Base-by-base conservation (phyloP, 37 sponge, comb jelly and placozoan genomes). In the Halichondria panicea region DNA sequence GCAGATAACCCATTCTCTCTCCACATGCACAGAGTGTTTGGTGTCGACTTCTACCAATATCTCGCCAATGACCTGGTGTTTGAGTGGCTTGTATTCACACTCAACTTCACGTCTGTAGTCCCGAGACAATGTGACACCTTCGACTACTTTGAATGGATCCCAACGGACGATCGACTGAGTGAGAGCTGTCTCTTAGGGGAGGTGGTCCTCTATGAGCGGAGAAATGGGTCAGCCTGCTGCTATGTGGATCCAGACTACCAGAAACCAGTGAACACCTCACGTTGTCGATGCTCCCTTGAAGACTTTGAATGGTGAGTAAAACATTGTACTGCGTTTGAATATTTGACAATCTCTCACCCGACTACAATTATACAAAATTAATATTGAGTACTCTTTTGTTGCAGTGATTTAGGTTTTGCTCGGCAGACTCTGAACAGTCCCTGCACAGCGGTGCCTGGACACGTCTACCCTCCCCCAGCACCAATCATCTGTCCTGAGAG, bases 391-490 rank as follows among this genome's bases (percentile, higher is more conserved):
- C 52, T 65, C 43, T 11, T 67, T 2, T 66, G 34, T 13, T 68
- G 42, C 55, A 86, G 90, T 70, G 91, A 89, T 63, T 59, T 63
- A 66, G 86, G 86, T 6, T 89, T 80, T 80, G 80, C 79, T 62
- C 72, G 76, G 54, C 30, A 42, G 59, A 54, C 18, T 55, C n/a
- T 81, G 38, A 59, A 75, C 52, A 25, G 68, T 40, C 77, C 81
- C 40, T 87, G 88, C 42, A 36, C 56, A 35, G 72, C 70, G 12
- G 54, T 77, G 34, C 63, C 67, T 42, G 70, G 71, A 24, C 46
- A 52, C 55, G 36, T 40, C 25, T 36, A 50, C 39, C 75, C 75
- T 39, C 63, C 57, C 31, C 61, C 70, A 39, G 41, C 83, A 4
- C 92, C 92, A 30, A 33, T n/a, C 31, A 44, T 72, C 64, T 91